phyloP scores from a whole-genome alignment of 2,797 vertebrate species.

The Australoheros facetus region DNA sequence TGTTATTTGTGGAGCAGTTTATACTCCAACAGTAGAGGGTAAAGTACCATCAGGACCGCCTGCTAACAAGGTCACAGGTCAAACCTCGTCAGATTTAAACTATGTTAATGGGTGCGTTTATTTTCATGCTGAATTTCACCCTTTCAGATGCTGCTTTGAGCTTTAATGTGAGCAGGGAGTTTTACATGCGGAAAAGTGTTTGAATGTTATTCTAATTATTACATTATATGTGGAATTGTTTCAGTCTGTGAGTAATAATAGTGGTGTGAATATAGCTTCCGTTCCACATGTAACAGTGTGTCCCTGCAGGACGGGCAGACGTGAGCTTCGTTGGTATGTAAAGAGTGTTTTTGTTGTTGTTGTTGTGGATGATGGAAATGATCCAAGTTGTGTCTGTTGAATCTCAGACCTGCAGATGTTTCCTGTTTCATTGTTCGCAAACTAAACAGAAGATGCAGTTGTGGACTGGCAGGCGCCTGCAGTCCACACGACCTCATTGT shows the following conservation, averaged over 20 bases:
- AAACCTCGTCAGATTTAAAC: not conserved
- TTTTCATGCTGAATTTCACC: not conserved
- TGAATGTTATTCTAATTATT: not conserved
- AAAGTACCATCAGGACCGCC: not conserved
- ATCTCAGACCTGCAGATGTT: constrained; percentile 73
- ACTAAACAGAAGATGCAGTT: constrained; percentile 68
- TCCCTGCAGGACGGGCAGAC: not conserved
- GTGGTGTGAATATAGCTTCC: not conserved
- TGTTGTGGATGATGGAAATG: constrained; percentile 40
- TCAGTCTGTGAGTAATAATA: not conserved
- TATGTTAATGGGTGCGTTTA: not conserved
- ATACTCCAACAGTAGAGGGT: not conserved
- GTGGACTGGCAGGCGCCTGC: constrained; percentile 59
- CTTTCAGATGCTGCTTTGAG: not conserved
- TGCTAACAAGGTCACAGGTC: not conserved
- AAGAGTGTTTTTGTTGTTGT: constrained; percentile 19
- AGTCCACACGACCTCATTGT: constrained; percentile 9
- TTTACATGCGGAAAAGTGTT: not conserved
- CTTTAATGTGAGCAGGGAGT: not conserved
- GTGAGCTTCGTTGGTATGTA: not conserved
- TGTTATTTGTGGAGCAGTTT: not conserved
- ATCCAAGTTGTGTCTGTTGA: constrained; percentile 54
- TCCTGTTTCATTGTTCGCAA: constrained; percentile 80
- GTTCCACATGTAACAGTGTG: not conserved
- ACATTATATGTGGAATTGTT: not conserved